Evolutionary conservation across 2,888 invertebrate species (phyloP), one percentile per base, ranked within the genome.

Genomic region (Clivina fossor): DNA sequence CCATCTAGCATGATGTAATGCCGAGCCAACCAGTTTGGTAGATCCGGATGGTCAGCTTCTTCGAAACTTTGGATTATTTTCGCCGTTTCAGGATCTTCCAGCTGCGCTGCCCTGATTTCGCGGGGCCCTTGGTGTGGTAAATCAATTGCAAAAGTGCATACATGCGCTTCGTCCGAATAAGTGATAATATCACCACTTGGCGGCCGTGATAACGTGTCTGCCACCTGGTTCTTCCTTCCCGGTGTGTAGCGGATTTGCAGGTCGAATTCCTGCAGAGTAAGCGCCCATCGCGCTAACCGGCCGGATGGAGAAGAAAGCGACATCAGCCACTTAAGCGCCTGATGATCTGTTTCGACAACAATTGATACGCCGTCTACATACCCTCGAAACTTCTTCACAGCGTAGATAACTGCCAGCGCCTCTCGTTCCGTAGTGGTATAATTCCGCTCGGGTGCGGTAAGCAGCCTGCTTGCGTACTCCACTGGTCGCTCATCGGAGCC

Each of bases 291-390:
- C 1, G 66, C 68, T 0, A 76, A 56, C 20, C 73, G 56, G 7
- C 71, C 70, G 5, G 65, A 63, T 0, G 69, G 68, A 5, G 72
- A 65, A 53, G 71, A 70, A 2, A 71, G 20, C 0, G 62, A 60
- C 57, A 69, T 57, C 4, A 76, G 58, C 69, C 71, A 76, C 65
- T 72, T 70, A 20, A 77, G 61, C 0, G 74, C 69, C 54, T 70
- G 66, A 40, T 75, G 74, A 48, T 75, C 75, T 0, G 71, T 74
- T 2, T 67, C 55, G 0, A 74, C 62, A 1, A 56, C 60, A 24
- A 74, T 70, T 1, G 61, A 46, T 3, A 63, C 20, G 0, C 70
- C 69, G 37, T 70, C 68, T 1, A 74, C 58, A 54, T 69, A 75
- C 0, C 64, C 66, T 9, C 68, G 54, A 51, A 70, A 74, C 43